phyloP scores from a whole-genome alignment of 2,113 vertebrate species.

The Cavia aperea region DNA sequence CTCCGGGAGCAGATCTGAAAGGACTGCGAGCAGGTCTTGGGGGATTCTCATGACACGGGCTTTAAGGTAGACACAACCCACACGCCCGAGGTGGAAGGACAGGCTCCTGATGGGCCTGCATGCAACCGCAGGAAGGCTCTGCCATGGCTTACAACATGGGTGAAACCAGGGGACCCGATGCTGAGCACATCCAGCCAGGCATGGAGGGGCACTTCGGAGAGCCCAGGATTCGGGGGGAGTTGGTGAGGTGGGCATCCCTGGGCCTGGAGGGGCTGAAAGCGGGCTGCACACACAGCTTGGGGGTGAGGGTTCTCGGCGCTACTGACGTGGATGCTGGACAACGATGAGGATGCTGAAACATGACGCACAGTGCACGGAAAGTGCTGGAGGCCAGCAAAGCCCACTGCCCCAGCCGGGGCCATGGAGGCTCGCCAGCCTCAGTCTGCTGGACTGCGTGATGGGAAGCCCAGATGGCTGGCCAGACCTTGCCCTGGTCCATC shows the following conservation, averaged over 20 bases:
- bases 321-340: too few species aligned
- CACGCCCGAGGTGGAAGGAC: too few species aligned
- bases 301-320: not conserved
- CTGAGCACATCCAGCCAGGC: too few species aligned
- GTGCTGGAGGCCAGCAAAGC: not conserved
- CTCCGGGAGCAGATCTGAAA: not conserved
- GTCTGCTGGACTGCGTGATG: not conserved
- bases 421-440: too few species aligned
- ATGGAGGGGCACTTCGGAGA: too few species aligned
- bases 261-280: not conserved
- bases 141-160: too few species aligned
- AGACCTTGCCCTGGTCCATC: not conserved
- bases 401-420: not conserved
- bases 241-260: fast-evolving
- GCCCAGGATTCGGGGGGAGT: too few species aligned
- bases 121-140: too few species aligned
- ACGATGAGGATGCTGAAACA: too few species aligned
- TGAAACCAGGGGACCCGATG: too few species aligned
- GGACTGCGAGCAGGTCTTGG: not conserved
- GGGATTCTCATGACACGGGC: not conserved
- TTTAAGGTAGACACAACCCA: not conserved
- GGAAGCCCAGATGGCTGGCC: too few species aligned
- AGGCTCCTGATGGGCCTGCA: too few species aligned
- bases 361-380: not conserved
- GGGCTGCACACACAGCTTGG: not conserved